Evolutionary conservation across 2,113 vertebrate species (phyloP).

Genomic region (Chionodraco myersi): DNA sequence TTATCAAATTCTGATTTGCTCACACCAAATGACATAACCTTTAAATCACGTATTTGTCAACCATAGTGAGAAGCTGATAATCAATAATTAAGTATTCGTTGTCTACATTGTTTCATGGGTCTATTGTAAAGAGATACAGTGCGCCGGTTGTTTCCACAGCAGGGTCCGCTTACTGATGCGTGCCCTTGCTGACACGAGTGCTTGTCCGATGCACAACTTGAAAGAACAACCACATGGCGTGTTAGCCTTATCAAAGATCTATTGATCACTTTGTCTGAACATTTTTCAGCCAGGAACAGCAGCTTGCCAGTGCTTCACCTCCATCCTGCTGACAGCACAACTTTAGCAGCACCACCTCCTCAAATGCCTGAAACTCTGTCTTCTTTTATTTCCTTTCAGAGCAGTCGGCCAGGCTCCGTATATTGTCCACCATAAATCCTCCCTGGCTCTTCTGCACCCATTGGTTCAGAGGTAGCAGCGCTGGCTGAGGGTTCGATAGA

Average conservation of each 20-base stretch:
- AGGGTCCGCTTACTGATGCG: conserved; percentile 21
- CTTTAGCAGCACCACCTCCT: conserved; percentile 57
- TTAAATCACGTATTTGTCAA: background rate
- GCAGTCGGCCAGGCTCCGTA: conserved; percentile 59
- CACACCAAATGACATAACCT: background rate
- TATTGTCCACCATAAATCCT: conserved; percentile 71
- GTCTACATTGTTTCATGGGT: background rate
- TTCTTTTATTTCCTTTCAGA: conserved; percentile 58
- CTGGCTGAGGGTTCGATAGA: conserved; percentile 68
- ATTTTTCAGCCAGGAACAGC: conserved; percentile 48
- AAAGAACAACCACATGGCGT: conserved; percentile 42
- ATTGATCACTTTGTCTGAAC: conserved; percentile 63
- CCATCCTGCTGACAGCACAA: conserved; percentile 64
- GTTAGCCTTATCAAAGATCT: conserved; percentile 67
- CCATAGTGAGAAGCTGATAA: background rate
- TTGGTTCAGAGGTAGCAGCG: conserved; percentile 59
- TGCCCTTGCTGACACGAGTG: conserved; percentile 28
- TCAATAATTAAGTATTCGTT: conserved; percentile 9
- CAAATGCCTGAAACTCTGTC: conserved; percentile 71
- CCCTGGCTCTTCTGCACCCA: conserved; percentile 53
- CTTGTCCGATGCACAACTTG: conserved; percentile 17
- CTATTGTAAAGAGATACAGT: background rate
- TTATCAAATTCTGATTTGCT: background rate
- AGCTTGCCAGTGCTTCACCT: conserved; percentile 50
- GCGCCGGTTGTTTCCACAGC: conserved; percentile 11